These are phyloP conservation scores for Strix occidentalis DNA, from an alignment of 2,797 vertebrate genomes.

Conservation along the genomic window DNA sequence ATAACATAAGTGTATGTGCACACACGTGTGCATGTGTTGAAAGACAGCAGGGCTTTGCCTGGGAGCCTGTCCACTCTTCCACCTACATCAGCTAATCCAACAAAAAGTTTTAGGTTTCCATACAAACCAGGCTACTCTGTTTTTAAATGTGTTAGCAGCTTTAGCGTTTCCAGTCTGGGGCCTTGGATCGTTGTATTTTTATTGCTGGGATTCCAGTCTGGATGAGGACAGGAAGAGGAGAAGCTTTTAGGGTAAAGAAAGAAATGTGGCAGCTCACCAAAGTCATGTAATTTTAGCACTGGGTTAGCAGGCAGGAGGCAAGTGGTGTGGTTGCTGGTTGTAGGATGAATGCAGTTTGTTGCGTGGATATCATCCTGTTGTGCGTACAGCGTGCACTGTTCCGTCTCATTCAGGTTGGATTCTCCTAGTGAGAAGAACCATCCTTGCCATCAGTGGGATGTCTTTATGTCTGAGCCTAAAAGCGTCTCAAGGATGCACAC, in stretches of 20 bases:
- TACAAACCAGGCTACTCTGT: not conserved
- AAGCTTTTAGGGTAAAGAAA: not conserved
- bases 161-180: not conserved
- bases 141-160: not conserved
- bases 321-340: not conserved
- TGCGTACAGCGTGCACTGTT: fast-evolving
- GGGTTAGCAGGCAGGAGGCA: not conserved
- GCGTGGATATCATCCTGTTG: fast-evolving
- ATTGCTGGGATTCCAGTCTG: not conserved
- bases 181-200: not conserved
- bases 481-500: not conserved
- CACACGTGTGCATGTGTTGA: fast-evolving
- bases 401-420: not conserved
- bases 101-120: not conserved
- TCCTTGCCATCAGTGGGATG: not conserved
- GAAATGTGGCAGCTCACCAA: not conserved
- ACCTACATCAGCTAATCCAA: not conserved
- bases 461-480: not conserved
- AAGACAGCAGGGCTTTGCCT: not conserved
- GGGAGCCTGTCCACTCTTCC: not conserved
- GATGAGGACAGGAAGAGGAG: not conserved
- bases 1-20: not conserved
- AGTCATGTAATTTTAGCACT: not conserved
- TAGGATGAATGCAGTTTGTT: not conserved
- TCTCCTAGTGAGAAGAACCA: not conserved